phyloP scores from a whole-genome alignment of 2,888 invertebrate species.

The Silvanus unidentatus region DNA sequence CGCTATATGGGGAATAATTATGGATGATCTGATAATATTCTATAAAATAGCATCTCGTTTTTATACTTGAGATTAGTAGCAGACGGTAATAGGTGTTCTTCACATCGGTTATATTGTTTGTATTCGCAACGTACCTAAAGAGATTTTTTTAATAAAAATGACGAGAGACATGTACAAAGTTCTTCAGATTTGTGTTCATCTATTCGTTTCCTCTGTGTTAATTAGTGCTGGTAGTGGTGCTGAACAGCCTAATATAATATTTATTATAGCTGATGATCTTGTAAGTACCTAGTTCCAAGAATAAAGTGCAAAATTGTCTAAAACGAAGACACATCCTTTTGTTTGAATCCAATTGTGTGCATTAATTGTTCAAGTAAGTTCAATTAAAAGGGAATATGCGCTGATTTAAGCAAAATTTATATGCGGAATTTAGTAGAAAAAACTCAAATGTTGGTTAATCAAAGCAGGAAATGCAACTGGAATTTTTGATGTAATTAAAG shows the following conservation, averaged over 20 bases:
- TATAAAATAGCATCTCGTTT: slow-evolving; percentile 19
- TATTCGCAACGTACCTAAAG: slow-evolving; percentile 4
- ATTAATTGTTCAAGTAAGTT: no score
- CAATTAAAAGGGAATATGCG: no score
- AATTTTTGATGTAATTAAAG: no score
- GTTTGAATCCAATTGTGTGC: no score
- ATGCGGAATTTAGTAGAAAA: no score
- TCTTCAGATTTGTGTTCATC: neutral
- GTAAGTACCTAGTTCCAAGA: slow-evolving; percentile 27
- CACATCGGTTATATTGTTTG: slow-evolving; percentile 1
- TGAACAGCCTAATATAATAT: slow-evolving; percentile 31
- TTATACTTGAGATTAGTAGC: slow-evolving; percentile 15
- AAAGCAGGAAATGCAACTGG: no score
- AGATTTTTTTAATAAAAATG: neutral
- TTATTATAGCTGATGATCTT: slow-evolving; percentile 34
- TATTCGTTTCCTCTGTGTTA: slow-evolving; percentile 7
- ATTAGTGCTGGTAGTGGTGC: slow-evolving; percentile 15
- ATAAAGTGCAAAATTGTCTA: no score
- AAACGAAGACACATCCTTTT: no score
- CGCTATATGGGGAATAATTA: slow-evolving; percentile 18
- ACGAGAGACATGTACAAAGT: no score
- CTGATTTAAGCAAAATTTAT: no score
- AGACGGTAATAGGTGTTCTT: slow-evolving; percentile 2
- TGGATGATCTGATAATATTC: slow-evolving; percentile 25
- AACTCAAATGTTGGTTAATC: no score